Base-by-base conservation (phyloP, 2,113 vertebrate genomes). In the Sciurus niger region DNA sequence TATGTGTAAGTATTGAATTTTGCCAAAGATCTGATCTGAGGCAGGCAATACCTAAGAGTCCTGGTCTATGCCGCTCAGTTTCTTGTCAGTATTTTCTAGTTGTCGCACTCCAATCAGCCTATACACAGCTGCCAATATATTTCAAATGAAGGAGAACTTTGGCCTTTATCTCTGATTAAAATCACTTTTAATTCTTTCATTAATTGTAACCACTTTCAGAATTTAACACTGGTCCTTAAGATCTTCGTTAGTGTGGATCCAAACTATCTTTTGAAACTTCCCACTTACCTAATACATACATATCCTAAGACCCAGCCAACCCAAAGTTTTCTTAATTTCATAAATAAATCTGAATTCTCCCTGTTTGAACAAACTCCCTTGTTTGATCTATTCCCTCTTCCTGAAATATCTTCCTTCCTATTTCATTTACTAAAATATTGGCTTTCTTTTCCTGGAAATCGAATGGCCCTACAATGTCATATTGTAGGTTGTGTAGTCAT, bases 1-100 rank as follows among this genome's bases (percentile, higher is more conserved):
- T 34, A 58, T 96, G 70, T 96, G 98, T 98, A 96, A 97, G 97
- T 98, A 91, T 34, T 58, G 40, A 80, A 43, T 90, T 28, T 40
- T 37, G 43, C 74, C 32, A 87, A n/a, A 28, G 55, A 18, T 51
- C 76, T 70, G 25, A 58, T n/a, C 43, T 46, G 60, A 73, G 3
- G 6, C 84, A 85, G n/a, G 28, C 24, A 63, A n/a, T 18, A 58
- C 22, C 1, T 48, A 28, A 65, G 5, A 10, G 37, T 78, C 51
- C 18, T 37, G 51, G 34, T 25, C 0, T 37, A 20, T 14, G 17
- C 28, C 48, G 48, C 13, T 34, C 37, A 85, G 46, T 48, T 40
- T 48, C 37, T 51, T 53, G 60, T 82, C 68, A 14, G 1, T n/a
- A 12, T 63, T 32, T 16, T 65, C 20, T 55, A 3, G 30, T 65